Base-by-base conservation (phyloP, 2,888 invertebrate genomes). In the Phlogophora meticulosa region DNA sequence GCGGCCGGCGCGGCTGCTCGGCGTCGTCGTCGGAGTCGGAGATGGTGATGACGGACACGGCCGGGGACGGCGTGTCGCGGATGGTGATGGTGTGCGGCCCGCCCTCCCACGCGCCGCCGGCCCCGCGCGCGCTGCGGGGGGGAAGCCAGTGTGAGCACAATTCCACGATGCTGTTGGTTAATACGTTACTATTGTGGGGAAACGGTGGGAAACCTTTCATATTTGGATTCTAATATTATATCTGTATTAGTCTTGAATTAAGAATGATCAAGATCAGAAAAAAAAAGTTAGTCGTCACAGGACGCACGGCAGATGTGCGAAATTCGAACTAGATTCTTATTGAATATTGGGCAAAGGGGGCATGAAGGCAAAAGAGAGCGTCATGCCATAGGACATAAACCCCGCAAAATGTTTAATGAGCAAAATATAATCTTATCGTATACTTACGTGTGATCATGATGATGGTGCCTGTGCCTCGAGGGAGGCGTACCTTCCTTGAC, bases 401-500 rank as follows among this genome's bases (percentile, higher is more conserved):
- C n/a, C n/a, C n/a, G n/a, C n/a, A n/a, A n/a, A n/a, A n/a, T n/a
- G n/a, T n/a, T n/a, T n/a, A n/a, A n/a, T n/a, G n/a, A n/a, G n/a
- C n/a, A 45, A 45, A 45, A 45, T n/a, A 48, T 13, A 13, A 34
- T 0, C 22, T 7, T 3, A 11, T 11, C 10, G 7, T 34, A 20
- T 62, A 88, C 92, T 85, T 4, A 94, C 94, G 89, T 89, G 75
- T 92, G 92, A 13, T 94, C 93, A 64, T 93, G 93, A 59, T 91
- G 90, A 43, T 91, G 91, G 55, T 93, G 92, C 70, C 95, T 82
- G 69, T 97, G 97, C 46, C 94, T 69, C 1, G 95, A 94, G 7
- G 98, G 99, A 28, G 99, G 99, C 28, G 99, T 98, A 87, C 98
- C 98, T 90, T 99, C 99, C 92, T 99, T 99, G 48, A 99, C 99